These are phyloP conservation scores for Nasonia longicornis DNA, from an alignment of 1,140 invertebrate genomes.

Conservation along the genomic window DNA sequence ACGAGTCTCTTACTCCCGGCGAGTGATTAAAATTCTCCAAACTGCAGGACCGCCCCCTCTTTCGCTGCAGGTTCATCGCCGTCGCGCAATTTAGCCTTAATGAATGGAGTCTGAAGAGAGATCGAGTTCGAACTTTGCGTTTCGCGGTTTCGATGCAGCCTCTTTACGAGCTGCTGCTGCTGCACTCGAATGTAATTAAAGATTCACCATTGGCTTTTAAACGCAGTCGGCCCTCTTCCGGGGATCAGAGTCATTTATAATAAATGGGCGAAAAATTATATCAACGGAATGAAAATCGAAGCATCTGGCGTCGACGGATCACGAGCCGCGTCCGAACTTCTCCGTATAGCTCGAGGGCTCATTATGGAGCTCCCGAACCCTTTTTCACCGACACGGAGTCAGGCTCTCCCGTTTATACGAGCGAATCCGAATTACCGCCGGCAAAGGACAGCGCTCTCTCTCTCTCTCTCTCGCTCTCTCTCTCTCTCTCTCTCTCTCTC, in stretches of 20 bases:
- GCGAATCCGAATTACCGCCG: slow-evolving; percentile 27
- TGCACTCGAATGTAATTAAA: slow-evolving; percentile 16
- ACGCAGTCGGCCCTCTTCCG: background rate
- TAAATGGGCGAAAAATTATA: background rate
- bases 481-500: no score
- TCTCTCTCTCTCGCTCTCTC: no score
- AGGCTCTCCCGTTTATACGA: slow-evolving; percentile 27
- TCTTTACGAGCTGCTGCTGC: slow-evolving; percentile 12
- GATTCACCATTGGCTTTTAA: background rate
- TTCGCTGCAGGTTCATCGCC: background rate
- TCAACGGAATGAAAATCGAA: background rate
- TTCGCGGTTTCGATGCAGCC: slow-evolving; percentile 5
- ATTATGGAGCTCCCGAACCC: background rate
- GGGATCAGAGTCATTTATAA: background rate
- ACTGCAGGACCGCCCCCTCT: slow-evolving; percentile 6
- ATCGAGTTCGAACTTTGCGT: slow-evolving; percentile 26
- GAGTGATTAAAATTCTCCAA: slow-evolving; percentile 41
- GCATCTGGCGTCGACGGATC: slow-evolving; percentile 10
- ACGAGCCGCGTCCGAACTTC: background rate
- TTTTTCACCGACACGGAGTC: background rate
- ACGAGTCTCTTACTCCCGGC: background rate
- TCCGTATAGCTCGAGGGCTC: background rate
- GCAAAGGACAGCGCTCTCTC: slow-evolving; percentile 1
- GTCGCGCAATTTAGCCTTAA: slow-evolving; percentile 1
- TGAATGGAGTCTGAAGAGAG: background rate